Base-by-base conservation (phyloP, 2,797 vertebrate genomes). In the Poeciliopsis turneri region DNA sequence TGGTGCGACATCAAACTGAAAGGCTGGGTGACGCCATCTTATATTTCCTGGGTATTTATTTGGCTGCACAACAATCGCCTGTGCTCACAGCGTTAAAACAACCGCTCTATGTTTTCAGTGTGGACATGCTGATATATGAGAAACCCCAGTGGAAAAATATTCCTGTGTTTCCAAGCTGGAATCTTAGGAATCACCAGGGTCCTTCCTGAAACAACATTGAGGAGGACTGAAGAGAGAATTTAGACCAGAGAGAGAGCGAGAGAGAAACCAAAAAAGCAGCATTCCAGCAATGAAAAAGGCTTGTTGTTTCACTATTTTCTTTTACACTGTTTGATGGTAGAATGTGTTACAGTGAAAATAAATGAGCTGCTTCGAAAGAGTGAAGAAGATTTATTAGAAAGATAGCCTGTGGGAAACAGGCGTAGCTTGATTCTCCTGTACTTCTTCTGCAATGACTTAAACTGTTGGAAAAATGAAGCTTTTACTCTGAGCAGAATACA, bases 121-220 rank as follows among this genome's bases (percentile, higher is more conserved):
- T 85, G 87, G 80, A 82, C 84, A 90, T 45, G n/a, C 73, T 33
- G 80, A 87, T 81, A 79, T 74, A 75, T 4, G 25, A 90, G 80
- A 72, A 70, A 80, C 80, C 80, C n/a, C 72, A 46, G 84, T 77
- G 87, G 87, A 88, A 92, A 90, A 84, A 89, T 84, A 89, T 90
- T 87, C 88, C 79, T 82, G 71, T 75, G 70, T 88, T 89, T 41
- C 6, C 64, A 33, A 82, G 68, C 71, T 83, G 88, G 89, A 94
- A 92, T 92, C 76, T 89, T 45, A 90, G 78, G 92, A 89, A 92
- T 93, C 88, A 86, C 86, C 78, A 86, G 81, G 74, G 89, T 90
- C 86, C 84, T 89, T 84, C 74, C 61, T 81, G 78, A 76, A 87
- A 90, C 87, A 88, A 83, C 84, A 88, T 77, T 70, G 69, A 66